Conservation (phyloP, 2,113 vertebrate species). For the Anas platyrhynchos region DNA sequence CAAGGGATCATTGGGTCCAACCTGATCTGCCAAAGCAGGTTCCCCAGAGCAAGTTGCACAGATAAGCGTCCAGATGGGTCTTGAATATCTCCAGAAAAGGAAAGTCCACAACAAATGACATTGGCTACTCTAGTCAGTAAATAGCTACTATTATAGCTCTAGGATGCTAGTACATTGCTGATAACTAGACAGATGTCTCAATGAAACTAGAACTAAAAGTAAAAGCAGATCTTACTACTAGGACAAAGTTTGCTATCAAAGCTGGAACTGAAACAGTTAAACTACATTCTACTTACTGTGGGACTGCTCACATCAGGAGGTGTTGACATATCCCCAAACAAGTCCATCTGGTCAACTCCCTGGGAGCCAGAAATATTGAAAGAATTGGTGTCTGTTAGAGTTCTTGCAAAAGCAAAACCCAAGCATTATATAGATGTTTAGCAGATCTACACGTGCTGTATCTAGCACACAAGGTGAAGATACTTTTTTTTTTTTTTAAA, state of each 20-base stretch:
- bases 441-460: neutral
- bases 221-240: neutral
- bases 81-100: too few relatives aligned
- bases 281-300: slow-evolving; percentile 83
- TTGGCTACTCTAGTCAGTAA: neutral
- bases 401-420: neutral
- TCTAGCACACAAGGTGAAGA: neutral
- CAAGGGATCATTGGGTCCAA: too few relatives aligned
- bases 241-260: neutral
- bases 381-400: slow-evolving; percentile 25
- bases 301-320: slow-evolving; percentile 90
- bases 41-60: too few relatives aligned
- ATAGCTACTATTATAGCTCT: neutral
- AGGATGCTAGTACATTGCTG: neutral
- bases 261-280: neutral
- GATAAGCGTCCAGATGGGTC: too few relatives aligned
- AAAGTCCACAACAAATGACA: neutral
- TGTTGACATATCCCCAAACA: slow-evolving; percentile 97
- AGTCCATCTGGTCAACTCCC: slow-evolving; percentile 89
- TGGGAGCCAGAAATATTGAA: slow-evolving; percentile 73
- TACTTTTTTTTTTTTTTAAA: neutral
- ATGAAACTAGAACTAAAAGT: neutral
- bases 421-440: neutral
- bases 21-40: too few relatives aligned
- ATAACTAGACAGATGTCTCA: neutral